Percentiles rank a stretch among this genome's conserved stretches.
These are phyloP conservation scores for Apotomis capreana DNA, from an alignment of 2,888 invertebrate genomes.

Conservation along the genomic window DNA sequence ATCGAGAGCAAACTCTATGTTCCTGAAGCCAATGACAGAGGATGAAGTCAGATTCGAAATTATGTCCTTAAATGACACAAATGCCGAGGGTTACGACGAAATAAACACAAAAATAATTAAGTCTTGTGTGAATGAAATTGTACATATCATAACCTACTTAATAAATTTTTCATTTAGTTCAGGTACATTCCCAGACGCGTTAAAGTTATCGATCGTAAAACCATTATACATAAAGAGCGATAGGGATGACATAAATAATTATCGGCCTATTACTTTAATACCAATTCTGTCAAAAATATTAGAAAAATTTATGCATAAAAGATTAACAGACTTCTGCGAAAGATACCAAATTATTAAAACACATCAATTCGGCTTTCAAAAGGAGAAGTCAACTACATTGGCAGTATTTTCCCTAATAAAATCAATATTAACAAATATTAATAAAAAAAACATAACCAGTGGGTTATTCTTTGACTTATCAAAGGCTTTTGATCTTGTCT, in stretches of 20 bases:
- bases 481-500: no score
- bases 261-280: slow-evolving; percentile 32
- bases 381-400: slow-evolving; percentile 32
- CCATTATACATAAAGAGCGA: slow-evolving; percentile 25
- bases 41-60: neutral
- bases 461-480: no score
- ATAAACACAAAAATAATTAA: neutral
- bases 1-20: neutral
- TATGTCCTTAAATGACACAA: neutral
- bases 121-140: neutral
- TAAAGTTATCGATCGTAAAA: slow-evolving; percentile 29
- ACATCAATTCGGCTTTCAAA: slow-evolving; percentile 37
- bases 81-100: slow-evolving; percentile 5
- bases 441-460: no score
- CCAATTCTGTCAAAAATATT: slow-evolving; percentile 34
- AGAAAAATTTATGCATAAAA: slow-evolving; percentile 3
- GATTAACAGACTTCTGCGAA: no score
- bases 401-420: slow-evolving; percentile 25
- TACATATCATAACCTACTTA: neutral
- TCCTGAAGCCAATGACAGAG: neutral
- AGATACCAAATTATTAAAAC: slow-evolving; percentile 5
- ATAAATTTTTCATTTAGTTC: slow-evolving; percentile 16
- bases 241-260: slow-evolving; percentile 13
- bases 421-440: slow-evolving; percentile 6
- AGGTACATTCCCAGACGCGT: slow-evolving; percentile 19